Evolutionary conservation across 2,797 vertebrate species (phyloP).

Genomic region (Neosalanx taihuensis): DNA sequence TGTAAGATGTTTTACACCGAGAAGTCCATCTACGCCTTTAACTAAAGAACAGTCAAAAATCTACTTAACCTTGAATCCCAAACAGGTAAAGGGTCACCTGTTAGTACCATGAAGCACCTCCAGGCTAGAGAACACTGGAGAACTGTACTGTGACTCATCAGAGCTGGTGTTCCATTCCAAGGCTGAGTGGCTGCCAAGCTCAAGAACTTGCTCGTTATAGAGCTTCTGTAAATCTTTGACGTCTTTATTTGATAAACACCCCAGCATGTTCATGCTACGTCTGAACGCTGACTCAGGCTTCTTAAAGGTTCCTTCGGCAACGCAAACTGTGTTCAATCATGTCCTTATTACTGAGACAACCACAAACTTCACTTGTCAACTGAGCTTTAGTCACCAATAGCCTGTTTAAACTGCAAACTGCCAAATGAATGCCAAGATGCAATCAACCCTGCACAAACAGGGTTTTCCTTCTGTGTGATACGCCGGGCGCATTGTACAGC

Average conservation of each 20-base stretch:
- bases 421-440: neutral
- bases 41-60: neutral
- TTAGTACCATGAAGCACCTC: neutral
- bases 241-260: constrained; percentile 47
- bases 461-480: constrained; percentile 29
- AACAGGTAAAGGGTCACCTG: neutral
- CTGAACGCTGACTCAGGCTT: no score
- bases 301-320: neutral
- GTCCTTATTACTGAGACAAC: neutral
- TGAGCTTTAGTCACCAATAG: constrained; percentile 49
- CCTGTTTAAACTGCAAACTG: constrained; percentile 12
- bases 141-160: no score
- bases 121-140: constrained; percentile 11
- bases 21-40: neutral
- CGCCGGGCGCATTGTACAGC: constrained; percentile 48
- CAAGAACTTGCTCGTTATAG: neutral
- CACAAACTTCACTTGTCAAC: neutral
- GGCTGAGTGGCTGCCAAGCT: constrained; percentile 30
- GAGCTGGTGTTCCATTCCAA: constrained; percentile 54
- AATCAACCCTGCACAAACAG: neutral
- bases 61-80: neutral
- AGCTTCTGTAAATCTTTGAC: no score
- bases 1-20: neutral
- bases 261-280: constrained; percentile 25
- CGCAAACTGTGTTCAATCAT: neutral